Evolutionary conservation across 2,888 invertebrate genomes (phyloP), one percentile per base, ranked within the genome.

Genomic region (Tolmerus cingulatus): DNA sequence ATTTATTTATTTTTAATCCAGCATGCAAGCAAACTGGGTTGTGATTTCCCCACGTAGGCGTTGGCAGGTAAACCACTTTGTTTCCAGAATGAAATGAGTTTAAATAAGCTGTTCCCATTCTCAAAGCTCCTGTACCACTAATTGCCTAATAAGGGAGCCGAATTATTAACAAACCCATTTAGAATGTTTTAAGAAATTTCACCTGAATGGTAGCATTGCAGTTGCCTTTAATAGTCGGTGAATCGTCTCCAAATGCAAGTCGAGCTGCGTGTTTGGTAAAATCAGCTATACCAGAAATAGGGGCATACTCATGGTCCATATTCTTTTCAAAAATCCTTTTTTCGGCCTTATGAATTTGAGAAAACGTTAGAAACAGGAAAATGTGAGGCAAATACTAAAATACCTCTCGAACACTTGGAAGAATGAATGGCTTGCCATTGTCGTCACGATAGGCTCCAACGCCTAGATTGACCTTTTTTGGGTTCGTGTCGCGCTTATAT

Each of bases 11-110:
- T 16, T 96, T 94, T 87, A 99, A 92, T 3, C 97, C 97, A 84
- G 97, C 94, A 91, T 96, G 96, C 93, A 97, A 98, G 93, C 99
- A 98, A 91, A 99, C 95, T 86, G 98, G 98, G 0, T 95, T 96
- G 92, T 99, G 99, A 93, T 99, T 99, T 86, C 99, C 99, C 99
- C 99, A 99, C 0, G 99, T 96, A 5, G 99, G 99, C 1, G 95
- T 93, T 5, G 99, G 99, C 89, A 99, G 90, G 93, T 97, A 99
- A 81, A 97, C 93, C 88, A 96, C 96, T 93, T 98, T 98, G 90
- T 93, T 94, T 51, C 96, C 96, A 8, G 95, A 95, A 93, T 96
- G 97, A 93, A 96, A 97, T 89, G 95, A 95, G 87, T 95, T 95
- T 88, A 99, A 93, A 92, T 98, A 99, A 88, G 96, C 97, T 66